Evolutionary conservation across 2,113 vertebrate genomes (phyloP), one percentile per base, ranked within the genome.

Genomic region (Columba livia): DNA sequence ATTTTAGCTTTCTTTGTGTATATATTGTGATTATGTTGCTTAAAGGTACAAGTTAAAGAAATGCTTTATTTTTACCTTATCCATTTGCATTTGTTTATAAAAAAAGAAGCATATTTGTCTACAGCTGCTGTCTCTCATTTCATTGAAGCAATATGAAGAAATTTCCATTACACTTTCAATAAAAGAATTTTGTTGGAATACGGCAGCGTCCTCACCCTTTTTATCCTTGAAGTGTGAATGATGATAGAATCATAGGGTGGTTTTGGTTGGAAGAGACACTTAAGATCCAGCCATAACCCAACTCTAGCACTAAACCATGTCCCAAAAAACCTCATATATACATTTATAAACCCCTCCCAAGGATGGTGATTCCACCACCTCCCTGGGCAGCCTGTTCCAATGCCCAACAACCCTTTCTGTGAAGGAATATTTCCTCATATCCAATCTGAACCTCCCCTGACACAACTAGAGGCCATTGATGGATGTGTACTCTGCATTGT

Each of bases 101-200:
- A 97, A 97, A 64, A 94, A 97, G 97, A 97, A 93, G 93, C 94
- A 26, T 98, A 93, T 96, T 96, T 98, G 98, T 98, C 98, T 97
- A 93, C 95, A 98, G 98, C 98, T 98, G 98, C 98, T 98, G 97
- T 98, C 95, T 97, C 91, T 98, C 98, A 98, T 99, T 98, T 99
- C 98, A 99, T 99, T 96, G 93, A 98, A 98, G 98, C 98, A 98
- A 98, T 99, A 98, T 98, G 98, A 99, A 98, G 98, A 98, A 98
- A 98, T 98, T 98, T 98, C 98, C 98, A 98, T 98, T 98, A 98
- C 95, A 97, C 98, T 98, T 98, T 98, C 98, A 98, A 99, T 98
- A 98, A 99, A 98, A 96, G 13, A 89, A 88, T 90, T 96, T 91
- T 96, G 90, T 95, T 97, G 94, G 88, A 88, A 82, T 78, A 72